A percentile compares a stretch with the other conserved stretches of the same genome.
Evolutionary conservation across 2,888 invertebrate species (phyloP).

Genomic region (Platycnemis pennipes): DNA sequence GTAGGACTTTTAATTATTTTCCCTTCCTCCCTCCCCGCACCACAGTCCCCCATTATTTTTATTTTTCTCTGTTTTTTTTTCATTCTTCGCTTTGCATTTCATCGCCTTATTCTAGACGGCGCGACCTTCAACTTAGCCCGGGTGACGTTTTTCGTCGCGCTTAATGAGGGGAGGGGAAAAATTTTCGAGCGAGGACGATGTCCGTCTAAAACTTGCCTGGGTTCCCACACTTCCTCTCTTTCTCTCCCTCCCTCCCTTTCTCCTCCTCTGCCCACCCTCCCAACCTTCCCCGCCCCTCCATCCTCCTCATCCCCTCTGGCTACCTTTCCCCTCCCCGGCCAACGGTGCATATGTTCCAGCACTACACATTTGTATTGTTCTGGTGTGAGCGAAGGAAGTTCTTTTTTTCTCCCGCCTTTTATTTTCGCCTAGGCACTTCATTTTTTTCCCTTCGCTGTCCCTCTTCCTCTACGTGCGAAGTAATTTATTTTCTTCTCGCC

Average conservation of each 20-base stretch:
- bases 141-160: slow-evolving; percentile 8
- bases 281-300: not conserved
- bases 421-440: not conserved
- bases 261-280: not conserved
- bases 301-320: not conserved
- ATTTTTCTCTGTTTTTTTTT: not conserved
- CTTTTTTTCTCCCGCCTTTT: not conserved
- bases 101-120: not conserved
- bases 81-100: slow-evolving; percentile 1
- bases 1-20: not conserved
- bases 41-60: not conserved
- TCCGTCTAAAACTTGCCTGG: not conserved
- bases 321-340: not conserved
- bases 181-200: not conserved
- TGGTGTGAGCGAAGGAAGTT: not conserved
- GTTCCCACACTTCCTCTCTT: slow-evolving; percentile 6
- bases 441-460: not conserved
- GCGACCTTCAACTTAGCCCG: not conserved
- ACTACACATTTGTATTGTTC: slow-evolving; percentile 19
- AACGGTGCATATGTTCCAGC: slow-evolving; percentile 45
- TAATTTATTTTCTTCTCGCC: slow-evolving; percentile 42
- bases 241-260: not conserved
- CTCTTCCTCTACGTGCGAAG: slow-evolving; percentile 9
- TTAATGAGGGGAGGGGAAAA: not conserved
- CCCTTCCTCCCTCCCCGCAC: not conserved